Percentiles rank a stretch among this genome's conserved stretches.
Conservation (phyloP, 2,888 invertebrate species). For the Ceriagrion tenellum region DNA sequence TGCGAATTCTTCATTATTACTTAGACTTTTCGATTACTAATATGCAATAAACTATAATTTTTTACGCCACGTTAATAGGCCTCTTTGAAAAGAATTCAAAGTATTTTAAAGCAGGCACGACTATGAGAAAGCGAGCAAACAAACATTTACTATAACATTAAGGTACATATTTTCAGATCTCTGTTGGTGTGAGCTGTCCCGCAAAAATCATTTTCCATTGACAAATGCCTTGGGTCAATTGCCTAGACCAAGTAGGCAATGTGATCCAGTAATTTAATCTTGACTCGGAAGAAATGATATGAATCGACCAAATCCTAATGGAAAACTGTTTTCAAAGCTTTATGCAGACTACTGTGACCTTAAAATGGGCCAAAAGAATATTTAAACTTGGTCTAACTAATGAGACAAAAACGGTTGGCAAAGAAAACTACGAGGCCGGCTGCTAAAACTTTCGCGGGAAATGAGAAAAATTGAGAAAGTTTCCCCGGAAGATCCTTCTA, state of each 20-base stretch:
- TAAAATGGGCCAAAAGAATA: background rate
- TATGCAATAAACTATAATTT: too few species aligned
- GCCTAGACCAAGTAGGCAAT: background rate
- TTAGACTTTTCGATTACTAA: too few species aligned
- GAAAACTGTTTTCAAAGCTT: background rate
- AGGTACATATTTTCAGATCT: too few species aligned
- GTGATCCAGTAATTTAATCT: background rate
- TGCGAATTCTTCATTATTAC: too few species aligned
- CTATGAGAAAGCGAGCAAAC: too few species aligned
- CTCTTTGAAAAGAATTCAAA: too few species aligned
- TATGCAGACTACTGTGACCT: background rate
- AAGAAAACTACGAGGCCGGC: background rate
- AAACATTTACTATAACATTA: too few species aligned
- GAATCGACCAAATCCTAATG: background rate
- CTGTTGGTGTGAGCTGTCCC: too few species aligned
- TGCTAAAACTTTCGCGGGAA: background rate
- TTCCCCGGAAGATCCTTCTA: background rate
- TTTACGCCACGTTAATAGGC: too few species aligned
- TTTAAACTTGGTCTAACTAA: background rate
- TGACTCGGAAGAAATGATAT: background rate
- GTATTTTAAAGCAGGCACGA: too few species aligned
- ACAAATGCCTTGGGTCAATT: too few species aligned
- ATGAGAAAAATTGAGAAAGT: conserved; percentile 22
- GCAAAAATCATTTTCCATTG: too few species aligned
- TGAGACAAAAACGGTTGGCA: background rate